phyloP scores from a whole-genome alignment of 2,113 vertebrate genomes.

The Nycticebus coucang region DNA sequence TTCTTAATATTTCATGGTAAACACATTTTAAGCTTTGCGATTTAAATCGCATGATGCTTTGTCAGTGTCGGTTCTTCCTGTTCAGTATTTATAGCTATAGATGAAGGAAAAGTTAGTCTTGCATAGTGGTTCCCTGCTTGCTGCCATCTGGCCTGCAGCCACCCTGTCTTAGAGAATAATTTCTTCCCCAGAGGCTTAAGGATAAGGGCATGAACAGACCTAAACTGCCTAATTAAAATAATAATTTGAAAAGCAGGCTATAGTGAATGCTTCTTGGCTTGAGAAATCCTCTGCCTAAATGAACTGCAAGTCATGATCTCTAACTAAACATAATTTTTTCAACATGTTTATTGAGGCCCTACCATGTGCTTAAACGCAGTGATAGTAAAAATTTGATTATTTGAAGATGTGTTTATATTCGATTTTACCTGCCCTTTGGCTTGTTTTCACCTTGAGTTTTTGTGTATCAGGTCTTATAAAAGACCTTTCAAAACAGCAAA shows the following conservation, averaged over 20 bases:
- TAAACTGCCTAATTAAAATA: conserved; percentile 53
- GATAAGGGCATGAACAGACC: conserved; percentile 1
- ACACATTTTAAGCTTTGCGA: background rate
- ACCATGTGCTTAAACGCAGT: background rate
- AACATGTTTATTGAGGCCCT: background rate
- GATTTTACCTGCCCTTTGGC: background rate
- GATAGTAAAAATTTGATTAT: background rate
- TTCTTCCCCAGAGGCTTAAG: conserved; percentile 22
- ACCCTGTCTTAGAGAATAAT: background rate
- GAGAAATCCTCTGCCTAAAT: background rate
- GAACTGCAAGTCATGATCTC: background rate
- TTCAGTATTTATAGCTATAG: background rate
- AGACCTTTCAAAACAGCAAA: conserved; percentile 25
- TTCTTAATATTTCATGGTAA: background rate
- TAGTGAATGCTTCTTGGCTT: background rate
- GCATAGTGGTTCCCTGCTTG: background rate
- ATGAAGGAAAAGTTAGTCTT: background rate
- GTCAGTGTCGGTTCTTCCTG: background rate
- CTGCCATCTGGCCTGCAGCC: background rate
- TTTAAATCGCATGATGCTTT: background rate
- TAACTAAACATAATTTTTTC: background rate
- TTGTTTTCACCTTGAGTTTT: background rate
- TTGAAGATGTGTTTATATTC: background rate
- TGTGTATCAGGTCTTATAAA: background rate
- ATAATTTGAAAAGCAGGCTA: background rate